A percentile compares a stretch with the other conserved stretches of the same genome.
These are phyloP conservation scores for Phodopus roborovskii DNA, from an alignment of 2,113 vertebrate genomes.

Conservation along the genomic window DNA sequence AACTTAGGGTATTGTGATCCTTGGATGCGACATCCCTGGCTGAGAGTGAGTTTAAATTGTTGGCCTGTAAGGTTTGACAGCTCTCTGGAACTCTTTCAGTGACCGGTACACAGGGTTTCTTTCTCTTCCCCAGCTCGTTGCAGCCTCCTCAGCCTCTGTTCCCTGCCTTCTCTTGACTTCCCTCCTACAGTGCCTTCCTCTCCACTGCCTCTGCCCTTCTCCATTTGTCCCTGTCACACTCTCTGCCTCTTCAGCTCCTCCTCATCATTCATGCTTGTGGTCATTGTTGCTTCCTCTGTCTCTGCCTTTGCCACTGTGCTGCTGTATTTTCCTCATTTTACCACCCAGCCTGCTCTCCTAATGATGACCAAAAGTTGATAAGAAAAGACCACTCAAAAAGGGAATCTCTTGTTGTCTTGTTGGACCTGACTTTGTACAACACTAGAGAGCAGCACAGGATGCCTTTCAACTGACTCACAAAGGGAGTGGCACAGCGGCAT, in stretches of 20 bases:
- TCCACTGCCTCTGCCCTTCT: neutral
- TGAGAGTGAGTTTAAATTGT: neutral
- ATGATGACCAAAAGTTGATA: neutral
- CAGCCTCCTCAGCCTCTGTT: neutral
- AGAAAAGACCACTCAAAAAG: no score
- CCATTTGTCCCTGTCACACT: rapidly evolving
- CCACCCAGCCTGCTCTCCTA: neutral
- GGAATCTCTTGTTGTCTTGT: neutral
- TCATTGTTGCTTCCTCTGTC: neutral
- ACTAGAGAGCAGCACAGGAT: neutral
- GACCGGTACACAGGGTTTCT: neutral
- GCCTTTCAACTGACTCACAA: neutral
- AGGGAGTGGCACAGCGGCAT: neutral
- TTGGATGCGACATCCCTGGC: neutral
- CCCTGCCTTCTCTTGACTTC: neutral
- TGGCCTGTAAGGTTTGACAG: neutral
- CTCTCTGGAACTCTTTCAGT: neutral
- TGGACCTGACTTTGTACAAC: no score
- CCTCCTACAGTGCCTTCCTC: neutral
- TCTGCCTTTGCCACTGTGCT: neutral
- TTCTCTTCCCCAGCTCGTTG: neutral
- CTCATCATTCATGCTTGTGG: neutral
- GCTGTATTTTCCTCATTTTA: neutral
- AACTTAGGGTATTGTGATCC: neutral
- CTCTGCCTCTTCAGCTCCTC: neutral